These are phyloP conservation scores for Ectemnius lituratus DNA, from an alignment of 2,888 invertebrate genomes.

Conservation along the genomic window DNA sequence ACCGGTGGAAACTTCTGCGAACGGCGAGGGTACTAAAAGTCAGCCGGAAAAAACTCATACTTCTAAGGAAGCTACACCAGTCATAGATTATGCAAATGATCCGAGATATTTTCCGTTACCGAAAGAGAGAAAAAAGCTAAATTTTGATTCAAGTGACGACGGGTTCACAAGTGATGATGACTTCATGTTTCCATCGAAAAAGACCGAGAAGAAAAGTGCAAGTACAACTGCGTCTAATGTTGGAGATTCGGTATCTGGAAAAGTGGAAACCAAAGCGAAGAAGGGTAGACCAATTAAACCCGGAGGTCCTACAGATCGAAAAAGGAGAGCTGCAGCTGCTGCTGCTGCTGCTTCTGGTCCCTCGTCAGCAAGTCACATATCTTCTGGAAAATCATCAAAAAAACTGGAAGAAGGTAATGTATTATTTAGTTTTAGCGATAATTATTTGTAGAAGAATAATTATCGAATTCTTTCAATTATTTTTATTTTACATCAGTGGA, in stretches of 20 bases:
- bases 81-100: constrained; percentile 81
- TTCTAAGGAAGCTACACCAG: constrained; percentile 77
- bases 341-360: constrained; percentile 62
- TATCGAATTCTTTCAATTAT: neutral
- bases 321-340: constrained; percentile 76
- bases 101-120: constrained; percentile 86
- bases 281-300: constrained; percentile 78
- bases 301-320: constrained; percentile 76
- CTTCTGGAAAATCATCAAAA: constrained; percentile 78
- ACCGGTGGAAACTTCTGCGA: constrained; percentile 55
- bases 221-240: constrained; percentile 47
- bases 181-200: constrained; percentile 72
- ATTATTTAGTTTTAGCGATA: neutral
- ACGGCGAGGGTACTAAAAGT: constrained; percentile 57
- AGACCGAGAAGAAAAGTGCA: constrained; percentile 65
- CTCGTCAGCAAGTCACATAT: neutral
- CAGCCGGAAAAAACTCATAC: constrained; percentile 53
- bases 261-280: constrained; percentile 68
- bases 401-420: constrained; percentile 79
- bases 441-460: neutral
- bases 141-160: constrained; percentile 84
- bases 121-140: constrained; percentile 85
- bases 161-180: constrained; percentile 82
- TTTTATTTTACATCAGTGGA: constrained; percentile 45
- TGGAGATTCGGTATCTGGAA: constrained; percentile 36